Percentiles rank a stretch among this genome's conserved stretches.
Conservation (phyloP, 2,113 vertebrate genomes). For the Cinclus mexicanus region DNA sequence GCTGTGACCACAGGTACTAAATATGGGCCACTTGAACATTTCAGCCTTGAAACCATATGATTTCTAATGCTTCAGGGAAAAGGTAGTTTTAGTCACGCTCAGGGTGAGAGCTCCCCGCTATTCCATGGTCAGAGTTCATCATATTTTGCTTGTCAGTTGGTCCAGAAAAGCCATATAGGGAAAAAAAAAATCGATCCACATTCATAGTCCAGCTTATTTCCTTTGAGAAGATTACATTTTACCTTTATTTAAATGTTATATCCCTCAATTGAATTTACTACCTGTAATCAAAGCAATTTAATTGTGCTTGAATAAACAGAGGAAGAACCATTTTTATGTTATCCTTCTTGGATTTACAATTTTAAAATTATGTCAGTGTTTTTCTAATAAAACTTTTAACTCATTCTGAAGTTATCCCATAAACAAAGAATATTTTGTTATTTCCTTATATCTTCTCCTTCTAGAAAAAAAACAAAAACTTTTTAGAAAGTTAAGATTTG, state of each 20-base stretch:
- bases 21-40: neutral
- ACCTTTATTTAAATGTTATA: neutral
- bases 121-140: neutral
- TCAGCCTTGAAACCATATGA: neutral
- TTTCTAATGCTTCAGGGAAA: neutral
- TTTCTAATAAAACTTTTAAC: neutral
- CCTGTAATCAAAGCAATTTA: neutral
- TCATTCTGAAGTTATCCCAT: neutral
- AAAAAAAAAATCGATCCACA: neutral
- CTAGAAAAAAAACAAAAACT: neutral
- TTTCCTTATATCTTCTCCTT: neutral
- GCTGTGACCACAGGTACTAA: neutral
- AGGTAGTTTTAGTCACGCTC: neutral
- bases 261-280: neutral
- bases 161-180: neutral
- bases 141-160: neutral
- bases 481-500: neutral
- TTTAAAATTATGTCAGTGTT: neutral
- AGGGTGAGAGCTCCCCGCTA: neutral
- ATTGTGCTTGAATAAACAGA: neutral
- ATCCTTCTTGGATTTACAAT: neutral
- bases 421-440: neutral
- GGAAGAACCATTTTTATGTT: neutral
- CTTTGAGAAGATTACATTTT: neutral
- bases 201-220: neutral